phyloP scores from a whole-genome alignment of 2,113 vertebrate species.

The Picathartes gymnocephalus region DNA sequence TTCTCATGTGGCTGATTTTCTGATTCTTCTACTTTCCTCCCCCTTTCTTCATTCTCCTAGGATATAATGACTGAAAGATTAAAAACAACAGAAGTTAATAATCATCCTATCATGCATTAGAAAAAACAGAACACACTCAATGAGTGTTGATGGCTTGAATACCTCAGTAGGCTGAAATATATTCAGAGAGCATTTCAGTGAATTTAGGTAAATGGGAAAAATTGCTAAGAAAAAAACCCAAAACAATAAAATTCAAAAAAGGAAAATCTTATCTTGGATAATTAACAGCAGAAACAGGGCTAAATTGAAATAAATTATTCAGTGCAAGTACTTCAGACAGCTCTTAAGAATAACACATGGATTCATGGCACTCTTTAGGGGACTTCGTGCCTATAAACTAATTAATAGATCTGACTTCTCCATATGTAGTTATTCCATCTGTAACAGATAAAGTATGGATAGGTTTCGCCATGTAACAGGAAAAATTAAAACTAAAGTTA shows the following conservation, averaged over 20 bases:
- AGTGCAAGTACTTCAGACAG: slow-evolving; percentile 63
- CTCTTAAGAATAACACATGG: slow-evolving; percentile 62
- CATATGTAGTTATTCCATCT: slow-evolving; percentile 68
- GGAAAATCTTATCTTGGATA: slow-evolving; percentile 47
- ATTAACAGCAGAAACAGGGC: slow-evolving; percentile 51
- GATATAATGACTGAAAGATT: slow-evolving; percentile 3
- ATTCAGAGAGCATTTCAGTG: not conserved
- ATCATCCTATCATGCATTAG: not conserved
- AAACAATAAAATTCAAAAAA: not conserved
- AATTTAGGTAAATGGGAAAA: slow-evolving; percentile 16
- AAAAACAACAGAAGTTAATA: slow-evolving; percentile 13
- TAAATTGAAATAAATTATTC: slow-evolving; percentile 64
- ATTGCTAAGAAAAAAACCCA: not conserved
- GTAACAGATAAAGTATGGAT: slow-evolving; percentile 70
- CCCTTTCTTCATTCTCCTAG: not conserved
- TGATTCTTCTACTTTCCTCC: not conserved
- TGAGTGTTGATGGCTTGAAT: not conserved
- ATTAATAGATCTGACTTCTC: slow-evolving; percentile 66
- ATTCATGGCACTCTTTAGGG: slow-evolving; percentile 56
- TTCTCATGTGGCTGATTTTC: not conserved
- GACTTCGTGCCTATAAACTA: slow-evolving; percentile 58
- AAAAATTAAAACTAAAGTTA: slow-evolving; percentile 74
- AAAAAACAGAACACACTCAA: not conserved
- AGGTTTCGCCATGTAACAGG: slow-evolving; percentile 71
- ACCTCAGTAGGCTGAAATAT: not conserved